Base-by-base conservation (phyloP, 2,888 invertebrate genomes). In the Diarsia mendica region DNA sequence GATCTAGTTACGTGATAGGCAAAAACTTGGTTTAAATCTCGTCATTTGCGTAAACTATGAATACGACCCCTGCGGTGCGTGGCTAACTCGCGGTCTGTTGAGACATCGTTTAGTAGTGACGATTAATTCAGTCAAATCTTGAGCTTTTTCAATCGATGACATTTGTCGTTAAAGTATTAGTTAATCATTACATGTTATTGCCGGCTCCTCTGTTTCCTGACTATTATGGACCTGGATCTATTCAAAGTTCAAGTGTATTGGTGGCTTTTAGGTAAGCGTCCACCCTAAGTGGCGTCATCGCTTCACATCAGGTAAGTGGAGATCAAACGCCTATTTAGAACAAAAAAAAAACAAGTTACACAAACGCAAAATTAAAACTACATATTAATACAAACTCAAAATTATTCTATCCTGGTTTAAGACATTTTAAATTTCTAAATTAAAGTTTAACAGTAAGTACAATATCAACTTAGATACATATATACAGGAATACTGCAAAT, bases 21-120 rank as follows among this genome's bases (percentile, higher is more conserved):
- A 77, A 53, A 69, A 77, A 63, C 61, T 71, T 55, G 51, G 28
- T 63, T 18, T 46, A n/a, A 72, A 67, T 64, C 9, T 48, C 44
- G 63, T 33, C 11, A 75, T 83, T 83, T 77, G 70, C 46, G 77
- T 83, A 75, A 80, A 83, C 72, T 72, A 63, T 80, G 66, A 78
- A 84, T 70, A 67, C 65, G 69, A 65, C 72, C 55, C 71, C 75
- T 53, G 72, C 11, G 18, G 75, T 61, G 77, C 66, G 61, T 73
- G 48, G 46, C 60, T 67, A 76, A 71, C 55, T 63, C 18, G 20
- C 15, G 11, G 68, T 58, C 55, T 70, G 20, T 72, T 69, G 39
- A 58, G 58, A 64, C 23, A 15, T 58, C 4, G 49, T 33, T 49
- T 13, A 33, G 73, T 23, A 61, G 67, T 61, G 11, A 39, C 20